Evolutionary conservation across 2,888 invertebrate species (phyloP).

Genomic region (Ecdyonurus torrentis): DNA sequence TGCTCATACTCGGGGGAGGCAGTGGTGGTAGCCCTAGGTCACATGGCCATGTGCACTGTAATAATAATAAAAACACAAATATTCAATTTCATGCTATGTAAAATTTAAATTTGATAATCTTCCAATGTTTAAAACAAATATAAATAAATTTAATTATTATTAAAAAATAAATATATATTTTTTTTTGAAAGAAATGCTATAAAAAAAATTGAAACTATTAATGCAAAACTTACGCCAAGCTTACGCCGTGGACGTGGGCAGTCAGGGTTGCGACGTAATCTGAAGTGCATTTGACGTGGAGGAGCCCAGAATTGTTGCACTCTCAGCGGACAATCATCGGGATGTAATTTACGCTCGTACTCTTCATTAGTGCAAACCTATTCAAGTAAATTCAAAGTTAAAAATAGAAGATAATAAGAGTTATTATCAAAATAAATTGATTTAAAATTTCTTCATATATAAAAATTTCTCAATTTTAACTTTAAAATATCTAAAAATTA

Average conservation of each 20-base stretch:
- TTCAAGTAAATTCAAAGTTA: constrained; percentile 14
- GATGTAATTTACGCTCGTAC: constrained; percentile 74
- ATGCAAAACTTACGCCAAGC: constrained; percentile 23
- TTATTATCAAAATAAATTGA: neutral
- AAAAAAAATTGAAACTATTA: neutral
- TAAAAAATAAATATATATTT: constrained; percentile 6
- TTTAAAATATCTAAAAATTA: neutral
- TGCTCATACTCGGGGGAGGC: constrained; percentile 23
- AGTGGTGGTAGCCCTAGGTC: constrained; percentile 27
- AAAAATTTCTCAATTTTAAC: too few relatives aligned
- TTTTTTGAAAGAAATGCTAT: neutral
- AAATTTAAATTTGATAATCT: neutral
- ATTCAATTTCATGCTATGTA: neutral
- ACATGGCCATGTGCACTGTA: constrained; percentile 39
- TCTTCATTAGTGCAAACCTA: constrained; percentile 60
- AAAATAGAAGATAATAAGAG: constrained; percentile 3
- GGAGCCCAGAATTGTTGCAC: constrained; percentile 54
- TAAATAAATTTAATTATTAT: neutral
- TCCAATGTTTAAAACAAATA: neutral
- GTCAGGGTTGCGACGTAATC: constrained; percentile 65
- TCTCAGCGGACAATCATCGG: constrained; percentile 66
- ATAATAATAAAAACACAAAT: too few relatives aligned
- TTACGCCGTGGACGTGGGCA: constrained; percentile 30
- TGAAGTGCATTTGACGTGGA: constrained; percentile 51
- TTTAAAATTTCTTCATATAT: too few relatives aligned